These are phyloP conservation scores for Trochalopteron elliotii DNA, from an alignment of 2,113 vertebrate species.

Conservation along the genomic window DNA sequence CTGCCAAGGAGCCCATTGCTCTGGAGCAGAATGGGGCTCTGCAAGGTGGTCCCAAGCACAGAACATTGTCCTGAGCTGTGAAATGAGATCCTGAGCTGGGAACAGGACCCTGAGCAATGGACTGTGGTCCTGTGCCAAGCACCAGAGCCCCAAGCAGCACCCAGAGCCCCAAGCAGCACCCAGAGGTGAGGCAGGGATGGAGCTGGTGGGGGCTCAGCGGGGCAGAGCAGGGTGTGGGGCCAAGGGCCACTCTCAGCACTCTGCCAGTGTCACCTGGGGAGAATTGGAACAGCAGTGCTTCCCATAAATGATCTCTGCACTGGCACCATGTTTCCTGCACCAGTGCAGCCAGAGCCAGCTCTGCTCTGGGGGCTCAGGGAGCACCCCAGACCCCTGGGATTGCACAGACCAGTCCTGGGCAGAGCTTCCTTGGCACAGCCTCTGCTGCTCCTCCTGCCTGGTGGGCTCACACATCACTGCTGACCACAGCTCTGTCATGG, in stretches of 20 bases:
- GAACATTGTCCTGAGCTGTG: neutral
- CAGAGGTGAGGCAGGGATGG: neutral
- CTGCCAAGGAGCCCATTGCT: neutral
- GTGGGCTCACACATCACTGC: neutral
- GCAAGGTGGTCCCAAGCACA: neutral
- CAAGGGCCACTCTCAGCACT: neutral
- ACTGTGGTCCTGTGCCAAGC: neutral
- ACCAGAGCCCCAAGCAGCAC: neutral
- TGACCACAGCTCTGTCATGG: neutral
- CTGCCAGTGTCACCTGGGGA: neutral
- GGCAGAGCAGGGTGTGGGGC: neutral
- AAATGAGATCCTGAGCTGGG: fast-evolving
- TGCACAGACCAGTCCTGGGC: fast-evolving
- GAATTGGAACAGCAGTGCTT: neutral
- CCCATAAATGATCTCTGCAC: neutral
- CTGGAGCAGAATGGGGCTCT: neutral
- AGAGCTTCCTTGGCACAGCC: neutral
- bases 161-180: neutral
- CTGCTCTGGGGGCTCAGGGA: neutral
- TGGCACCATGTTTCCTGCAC: neutral
- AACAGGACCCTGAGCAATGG: neutral
- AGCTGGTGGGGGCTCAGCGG: fast-evolving
- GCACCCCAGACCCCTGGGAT: neutral
- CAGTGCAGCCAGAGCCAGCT: neutral
- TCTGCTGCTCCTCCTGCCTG: fast-evolving